Percentiles rank a stretch among this genome's conserved stretches.
These are phyloP conservation scores for Phainopepla nitens DNA, from an alignment of 2,113 vertebrate genomes.

Conservation along the genomic window DNA sequence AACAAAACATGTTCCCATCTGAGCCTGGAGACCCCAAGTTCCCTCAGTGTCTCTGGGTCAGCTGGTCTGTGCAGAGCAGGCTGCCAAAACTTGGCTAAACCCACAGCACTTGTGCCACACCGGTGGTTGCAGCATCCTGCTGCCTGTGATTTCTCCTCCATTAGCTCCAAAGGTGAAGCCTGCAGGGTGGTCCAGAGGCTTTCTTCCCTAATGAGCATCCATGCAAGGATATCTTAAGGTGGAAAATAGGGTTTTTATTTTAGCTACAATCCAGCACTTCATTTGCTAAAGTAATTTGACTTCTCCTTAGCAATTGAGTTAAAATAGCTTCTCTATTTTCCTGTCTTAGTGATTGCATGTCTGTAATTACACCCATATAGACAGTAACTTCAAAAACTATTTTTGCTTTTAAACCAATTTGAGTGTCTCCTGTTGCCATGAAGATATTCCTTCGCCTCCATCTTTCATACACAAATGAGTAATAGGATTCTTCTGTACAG, in stretches of 20 bases:
- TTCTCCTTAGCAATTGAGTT: slow-evolving; percentile 47
- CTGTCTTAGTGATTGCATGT: slow-evolving; percentile 36
- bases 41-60: background rate
- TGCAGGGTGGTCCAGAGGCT: background rate
- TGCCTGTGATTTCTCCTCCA: background rate
- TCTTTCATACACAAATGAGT: background rate
- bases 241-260: background rate
- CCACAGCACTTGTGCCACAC: no score
- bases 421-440: slow-evolving; percentile 48
- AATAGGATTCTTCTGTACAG: background rate
- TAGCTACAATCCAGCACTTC: background rate
- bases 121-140: rapidly evolving
- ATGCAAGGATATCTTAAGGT: background rate
- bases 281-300: slow-evolving; percentile 42
- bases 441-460: background rate
- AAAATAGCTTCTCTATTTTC: slow-evolving; percentile 59
- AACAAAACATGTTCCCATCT: background rate
- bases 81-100: no score
- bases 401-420: slow-evolving; percentile 39
- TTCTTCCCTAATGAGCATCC: background rate
- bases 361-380: slow-evolving; percentile 48
- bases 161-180: background rate
- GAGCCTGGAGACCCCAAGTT: background rate
- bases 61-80: background rate
- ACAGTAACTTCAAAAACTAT: slow-evolving; percentile 38